These are phyloP conservation scores for Dyspetes luteomarginatus DNA, from an alignment of 2,888 invertebrate species.

Conservation along the genomic window DNA sequence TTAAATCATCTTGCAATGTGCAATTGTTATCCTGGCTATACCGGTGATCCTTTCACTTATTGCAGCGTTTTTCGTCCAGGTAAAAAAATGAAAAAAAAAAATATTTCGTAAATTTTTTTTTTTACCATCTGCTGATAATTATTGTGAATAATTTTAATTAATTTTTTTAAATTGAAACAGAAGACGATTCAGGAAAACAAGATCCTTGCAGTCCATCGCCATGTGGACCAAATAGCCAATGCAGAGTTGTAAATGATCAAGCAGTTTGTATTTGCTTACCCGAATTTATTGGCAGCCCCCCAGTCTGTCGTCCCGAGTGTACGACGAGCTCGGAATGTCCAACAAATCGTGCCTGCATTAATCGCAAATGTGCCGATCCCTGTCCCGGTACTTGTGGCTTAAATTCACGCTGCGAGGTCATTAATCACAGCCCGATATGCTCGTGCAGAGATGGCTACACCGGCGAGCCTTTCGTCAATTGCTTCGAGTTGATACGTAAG, in stretches of 20 bases:
- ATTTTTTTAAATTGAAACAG: constrained; percentile 67
- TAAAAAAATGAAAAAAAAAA: constrained; percentile 29
- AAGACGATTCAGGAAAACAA: constrained; percentile 30
- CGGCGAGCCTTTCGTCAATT: constrained; percentile 78
- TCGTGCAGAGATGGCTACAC: constrained; percentile 81
- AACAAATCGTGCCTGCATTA: constrained; percentile 81
- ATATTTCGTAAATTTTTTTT: neutral
- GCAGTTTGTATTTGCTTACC: constrained; percentile 82
- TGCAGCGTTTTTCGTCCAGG: constrained; percentile 67
- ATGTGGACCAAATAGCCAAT: constrained; percentile 85
- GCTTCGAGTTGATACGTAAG: constrained; percentile 64
- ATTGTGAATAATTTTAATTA: neutral
- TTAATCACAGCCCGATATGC: constrained; percentile 84
- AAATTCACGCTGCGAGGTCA: constrained; percentile 83
- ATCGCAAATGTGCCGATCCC: constrained; percentile 82
- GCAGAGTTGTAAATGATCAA: constrained; percentile 80
- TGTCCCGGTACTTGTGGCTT: constrained; percentile 81
- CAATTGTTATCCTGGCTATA: constrained; percentile 82
- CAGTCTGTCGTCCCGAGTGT: constrained; percentile 82
- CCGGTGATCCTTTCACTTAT: constrained; percentile 82
- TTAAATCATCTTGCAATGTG: constrained; percentile 87
- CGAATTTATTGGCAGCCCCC: constrained; percentile 79
- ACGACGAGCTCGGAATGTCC: constrained; percentile 82
- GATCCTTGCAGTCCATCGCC: constrained; percentile 64
- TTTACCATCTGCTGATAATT: neutral